These are phyloP conservation scores for Machaerirhynchus nigripectus DNA, from an alignment of 2,113 vertebrate genomes.

Conservation along the genomic window DNA sequence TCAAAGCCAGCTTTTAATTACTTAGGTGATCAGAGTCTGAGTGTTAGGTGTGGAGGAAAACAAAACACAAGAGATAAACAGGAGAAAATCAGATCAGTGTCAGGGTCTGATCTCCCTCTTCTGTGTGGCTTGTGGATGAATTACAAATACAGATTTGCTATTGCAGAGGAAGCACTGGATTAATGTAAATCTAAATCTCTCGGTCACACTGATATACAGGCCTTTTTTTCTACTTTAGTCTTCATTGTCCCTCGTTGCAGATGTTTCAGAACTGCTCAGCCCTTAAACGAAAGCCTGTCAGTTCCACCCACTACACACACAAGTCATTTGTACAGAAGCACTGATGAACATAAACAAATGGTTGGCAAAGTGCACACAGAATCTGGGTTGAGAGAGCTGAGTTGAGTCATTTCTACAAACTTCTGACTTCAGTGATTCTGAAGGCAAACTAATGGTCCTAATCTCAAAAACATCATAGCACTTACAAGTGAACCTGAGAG, in stretches of 20 bases:
- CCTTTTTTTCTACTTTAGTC: neutral
- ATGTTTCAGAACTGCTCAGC: neutral
- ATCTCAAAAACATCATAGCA: neutral
- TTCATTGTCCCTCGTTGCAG: neutral
- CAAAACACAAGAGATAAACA: neutral
- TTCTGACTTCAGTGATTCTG: neutral
- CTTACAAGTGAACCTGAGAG: neutral
- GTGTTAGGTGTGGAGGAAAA: neutral
- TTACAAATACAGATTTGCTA: neutral
- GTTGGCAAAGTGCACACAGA: neutral
- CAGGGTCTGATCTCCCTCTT: neutral
- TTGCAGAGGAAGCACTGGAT: neutral
- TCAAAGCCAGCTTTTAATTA: neutral
- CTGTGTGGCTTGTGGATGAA: neutral
- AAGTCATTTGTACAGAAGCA: neutral
- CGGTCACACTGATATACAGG: neutral
- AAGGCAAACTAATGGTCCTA: neutral
- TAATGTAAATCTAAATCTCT: neutral
- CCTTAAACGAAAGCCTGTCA: neutral
- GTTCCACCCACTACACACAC: neutral
- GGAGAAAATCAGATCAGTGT: neutral
- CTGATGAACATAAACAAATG: neutral
- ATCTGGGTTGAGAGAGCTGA: neutral
- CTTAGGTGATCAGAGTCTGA: neutral
- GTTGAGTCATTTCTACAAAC: neutral